Evolutionary conservation across 1,140 invertebrate genomes (phyloP), one percentile per base, ranked within the genome.

Genomic region (Chionoecetes opilio): DNA sequence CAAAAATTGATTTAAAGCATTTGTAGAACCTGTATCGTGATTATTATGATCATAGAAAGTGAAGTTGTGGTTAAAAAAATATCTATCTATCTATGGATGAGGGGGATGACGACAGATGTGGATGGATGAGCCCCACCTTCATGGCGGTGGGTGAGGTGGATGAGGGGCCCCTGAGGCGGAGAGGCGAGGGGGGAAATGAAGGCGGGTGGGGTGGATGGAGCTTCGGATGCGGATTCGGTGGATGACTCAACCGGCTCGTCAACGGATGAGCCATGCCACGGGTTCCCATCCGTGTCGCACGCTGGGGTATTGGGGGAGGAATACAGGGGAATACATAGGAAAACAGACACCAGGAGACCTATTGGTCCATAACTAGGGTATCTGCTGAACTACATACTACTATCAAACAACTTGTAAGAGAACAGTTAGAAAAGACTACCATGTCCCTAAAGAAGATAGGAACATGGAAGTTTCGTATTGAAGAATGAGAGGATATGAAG

Each of bases 221-320:
- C 95, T 82, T 96, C 96, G 0, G 96, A 96, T 17, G 96, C 96
- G 90, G 93, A 94, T 41, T 96, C 96, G 9, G 96, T 96, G 5
- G 96, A 96, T 0, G 96, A 96, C 92, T 96, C 96, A 14, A 96
- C 85, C 34, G 95, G 96, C 46, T 96, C 96, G 91, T 96, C 96
- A 21, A 96, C 91, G 8, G 96, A 96, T 0, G 94, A 95, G 0
- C 96, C 96, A 96, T 95, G n/a, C 96, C 96, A 91, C 96, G 95
- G 14, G 96, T 96, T 95, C 38, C 96, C 96, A 93, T 96, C 96
- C 37, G 96, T 95, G 84, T 95, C 94, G 92, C 91, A n/a, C 94
- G 32, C 31, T 31, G 90, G 1, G 91, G 82, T 35, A 95, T 53
- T 90, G 92, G 38, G 5, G 41, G 41, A 46, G 41, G 41, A 46